Base-by-base conservation (phyloP, 2,888 invertebrate genomes). In the Marronus borbonicus region DNA sequence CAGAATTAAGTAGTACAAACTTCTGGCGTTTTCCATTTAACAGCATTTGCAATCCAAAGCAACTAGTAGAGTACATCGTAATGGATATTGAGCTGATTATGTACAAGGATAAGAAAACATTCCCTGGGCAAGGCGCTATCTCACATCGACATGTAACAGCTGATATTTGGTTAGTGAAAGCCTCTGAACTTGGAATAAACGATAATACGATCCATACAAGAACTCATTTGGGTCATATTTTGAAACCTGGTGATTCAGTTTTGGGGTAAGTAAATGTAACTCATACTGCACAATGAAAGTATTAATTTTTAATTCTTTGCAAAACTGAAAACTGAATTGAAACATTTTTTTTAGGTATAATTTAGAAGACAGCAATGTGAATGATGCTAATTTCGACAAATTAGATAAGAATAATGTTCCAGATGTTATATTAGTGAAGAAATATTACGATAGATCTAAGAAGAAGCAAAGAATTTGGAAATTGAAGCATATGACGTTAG, bases 371-470 rank as follows among this genome's bases (percentile, higher is more conserved):
- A 94, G 96, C 36, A 99, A 99, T 87, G 92, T 97, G 60, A 99
- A 99, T 87, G 95, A 99, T 87, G 87, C 87, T 0, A 93, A 97
- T 86, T 95, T 97, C 86, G 98, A 99, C 80, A 95, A 95, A 85
- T 87, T 99, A 83, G 90, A 93, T 78, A 88, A 89, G 58, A 91
- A 91, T 80, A 85, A 86, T 12, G 87, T 98, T 44, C 98, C 98
- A 0, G 98, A 99, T 89, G 95, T 99, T 77, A 93, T 99, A 78
- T 89, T 99, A n/a, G 96, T 98, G 10, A 98, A 97, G 90, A 99
- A 99, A 88, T 91, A 93, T 82, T 98, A 95, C 87, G 96, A 95
- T 85, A 92, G 92, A 81, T 88, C 92, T 0, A 90, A 96, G 50
- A 92, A 93, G n/a, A 93, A 93, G 77, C 93, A 93, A 44, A 92